phyloP scores from a whole-genome alignment of 2,797 vertebrate genomes.

The Anomalospiza imberbis region DNA sequence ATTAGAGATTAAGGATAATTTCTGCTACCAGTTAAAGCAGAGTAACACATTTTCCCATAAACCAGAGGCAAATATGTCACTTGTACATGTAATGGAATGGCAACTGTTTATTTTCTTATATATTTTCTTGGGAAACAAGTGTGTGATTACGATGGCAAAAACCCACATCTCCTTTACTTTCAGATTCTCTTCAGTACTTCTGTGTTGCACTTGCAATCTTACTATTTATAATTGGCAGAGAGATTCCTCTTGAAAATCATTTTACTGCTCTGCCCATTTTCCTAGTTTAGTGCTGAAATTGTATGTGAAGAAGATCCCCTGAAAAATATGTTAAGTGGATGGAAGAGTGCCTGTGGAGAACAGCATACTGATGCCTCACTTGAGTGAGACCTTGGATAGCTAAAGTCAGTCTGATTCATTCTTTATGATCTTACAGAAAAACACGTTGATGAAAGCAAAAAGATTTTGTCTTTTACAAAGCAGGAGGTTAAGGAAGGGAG shows the following conservation, averaged over 20 bases:
- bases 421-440: neutral
- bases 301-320: neutral
- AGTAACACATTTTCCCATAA: slow-evolving; percentile 9
- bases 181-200: neutral
- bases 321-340: neutral
- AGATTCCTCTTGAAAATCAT: neutral
- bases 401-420: neutral
- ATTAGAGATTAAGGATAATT: neutral
- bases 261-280: neutral
- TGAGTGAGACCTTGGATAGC: neutral
- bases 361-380: neutral
- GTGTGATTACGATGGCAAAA: neutral
- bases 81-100: neutral
- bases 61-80: neutral
- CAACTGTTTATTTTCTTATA: neutral
- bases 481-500: neutral
- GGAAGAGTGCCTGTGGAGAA: neutral
- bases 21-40: neutral
- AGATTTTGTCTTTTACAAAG: neutral
- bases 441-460: neutral
- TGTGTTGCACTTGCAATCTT: neutral
- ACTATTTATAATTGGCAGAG: neutral
- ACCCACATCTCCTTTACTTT: neutral
- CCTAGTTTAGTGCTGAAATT: neutral
- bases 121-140: neutral